Evolutionary conservation across 2,797 vertebrate genomes (phyloP).

Genomic region (Champsocephalus esox): DNA sequence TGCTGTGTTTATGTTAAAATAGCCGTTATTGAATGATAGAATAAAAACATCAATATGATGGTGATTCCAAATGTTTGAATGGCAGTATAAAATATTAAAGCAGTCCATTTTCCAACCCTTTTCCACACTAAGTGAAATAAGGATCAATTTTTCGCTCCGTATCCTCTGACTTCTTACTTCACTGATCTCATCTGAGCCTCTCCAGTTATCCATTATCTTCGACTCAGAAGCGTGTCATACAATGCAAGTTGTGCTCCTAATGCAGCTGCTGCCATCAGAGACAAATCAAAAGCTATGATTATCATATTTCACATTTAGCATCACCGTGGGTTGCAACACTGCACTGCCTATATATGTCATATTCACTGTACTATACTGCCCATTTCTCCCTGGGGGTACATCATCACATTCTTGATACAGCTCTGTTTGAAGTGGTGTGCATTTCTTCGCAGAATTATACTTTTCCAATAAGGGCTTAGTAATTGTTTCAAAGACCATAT

Average conservation of each 20-base stretch:
- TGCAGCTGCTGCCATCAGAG: constrained; percentile 16
- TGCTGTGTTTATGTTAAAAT: background rate
- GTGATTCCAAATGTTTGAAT: background rate
- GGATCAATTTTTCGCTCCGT: constrained; percentile 29
- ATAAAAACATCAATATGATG: background rate
- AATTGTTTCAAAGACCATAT: constrained; percentile 34
- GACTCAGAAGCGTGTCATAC: constrained; percentile 49
- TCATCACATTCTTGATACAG: background rate
- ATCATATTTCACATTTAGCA: constrained; percentile 26
- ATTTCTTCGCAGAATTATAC: background rate
- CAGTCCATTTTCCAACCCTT: constrained; percentile 2
- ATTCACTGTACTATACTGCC: background rate
- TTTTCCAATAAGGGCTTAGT: constrained; percentile 7
- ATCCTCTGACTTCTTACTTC: constrained; percentile 49
- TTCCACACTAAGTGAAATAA: constrained; percentile 41
- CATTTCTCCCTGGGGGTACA: constrained; percentile 9
- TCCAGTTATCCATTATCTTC: constrained; percentile 54
- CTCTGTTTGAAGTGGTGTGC: constrained; percentile 2
- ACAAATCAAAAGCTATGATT: constrained; percentile 35
- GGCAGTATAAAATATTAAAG: background rate
- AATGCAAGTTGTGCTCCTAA: constrained; percentile 22
- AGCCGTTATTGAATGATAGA: background rate
- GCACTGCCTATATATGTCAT: constrained; percentile 3
- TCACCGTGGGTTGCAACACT: background rate
- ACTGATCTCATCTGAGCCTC: constrained; percentile 53